Conservation (phyloP, 2,113 vertebrate genomes). For the Herpetotheres cachinnans region DNA sequence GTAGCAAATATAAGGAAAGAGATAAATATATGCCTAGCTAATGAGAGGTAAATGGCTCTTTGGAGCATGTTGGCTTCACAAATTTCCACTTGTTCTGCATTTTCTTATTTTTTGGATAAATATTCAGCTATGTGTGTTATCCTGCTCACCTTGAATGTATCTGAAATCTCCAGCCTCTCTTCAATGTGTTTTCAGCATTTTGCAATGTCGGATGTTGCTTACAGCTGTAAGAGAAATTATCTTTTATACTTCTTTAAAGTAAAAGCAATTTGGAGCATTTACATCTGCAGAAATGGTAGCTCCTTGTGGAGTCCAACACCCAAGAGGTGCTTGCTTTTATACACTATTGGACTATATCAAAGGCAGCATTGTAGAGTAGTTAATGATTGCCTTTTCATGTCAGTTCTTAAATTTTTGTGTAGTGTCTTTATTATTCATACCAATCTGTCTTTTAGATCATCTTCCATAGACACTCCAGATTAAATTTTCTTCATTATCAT, state of each 20-base stretch:
- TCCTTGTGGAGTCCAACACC: conserved; percentile 27
- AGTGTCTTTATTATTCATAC: conserved; percentile 71
- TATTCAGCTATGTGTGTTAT: background rate
- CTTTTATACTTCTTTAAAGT: conserved; percentile 39
- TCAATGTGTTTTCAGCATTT: background rate
- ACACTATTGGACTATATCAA: background rate
- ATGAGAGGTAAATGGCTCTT: background rate
- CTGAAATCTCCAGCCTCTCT: conserved; percentile 1
- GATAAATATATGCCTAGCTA: background rate
- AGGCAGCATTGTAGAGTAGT: background rate
- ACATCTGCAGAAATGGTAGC: conserved; percentile 15
- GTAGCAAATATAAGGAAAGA: background rate
- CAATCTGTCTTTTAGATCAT: conserved; percentile 75
- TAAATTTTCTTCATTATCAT: conserved; percentile 80
- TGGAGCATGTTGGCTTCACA: background rate
- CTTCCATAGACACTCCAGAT: conserved; percentile 75
- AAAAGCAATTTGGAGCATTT: conserved; percentile 38
- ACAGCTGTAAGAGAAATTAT: conserved; percentile 67
- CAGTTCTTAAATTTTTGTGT: conserved; percentile 1
- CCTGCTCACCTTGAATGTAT: conserved; percentile 8
- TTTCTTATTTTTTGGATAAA: background rate
- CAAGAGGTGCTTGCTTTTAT: conserved; percentile 18
- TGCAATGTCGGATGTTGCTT: conserved; percentile 71
- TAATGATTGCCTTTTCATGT: conserved; percentile 57
- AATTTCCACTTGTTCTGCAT: background rate